Percentiles rank a stretch among this genome's conserved stretches.
phyloP scores from a whole-genome alignment of 2,797 vertebrate genomes.

The Sandelia bainsii region DNA sequence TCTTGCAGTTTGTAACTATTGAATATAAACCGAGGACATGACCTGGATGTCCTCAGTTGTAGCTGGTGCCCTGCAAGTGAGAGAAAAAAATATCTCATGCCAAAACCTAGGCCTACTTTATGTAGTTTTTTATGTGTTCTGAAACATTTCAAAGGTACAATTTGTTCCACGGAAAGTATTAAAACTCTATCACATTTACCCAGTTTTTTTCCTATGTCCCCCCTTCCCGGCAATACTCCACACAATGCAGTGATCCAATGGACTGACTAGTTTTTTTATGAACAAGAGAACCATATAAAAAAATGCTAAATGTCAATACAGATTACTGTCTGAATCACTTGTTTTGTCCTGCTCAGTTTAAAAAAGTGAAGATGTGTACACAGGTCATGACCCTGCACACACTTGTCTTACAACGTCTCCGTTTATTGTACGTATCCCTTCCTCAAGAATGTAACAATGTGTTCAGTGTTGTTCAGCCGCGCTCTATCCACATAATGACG shows the following conservation, averaged over 20 bases:
- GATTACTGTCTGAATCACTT: slow-evolving; percentile 12
- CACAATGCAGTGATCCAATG: too few species aligned
- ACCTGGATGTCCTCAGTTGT: too few species aligned
- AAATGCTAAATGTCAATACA: not conserved
- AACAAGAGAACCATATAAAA: not conserved
- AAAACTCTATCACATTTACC: too few species aligned
- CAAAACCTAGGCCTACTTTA: not conserved
- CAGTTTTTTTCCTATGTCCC: not conserved
- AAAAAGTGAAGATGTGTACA: slow-evolving; percentile 9
- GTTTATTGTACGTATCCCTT: not conserved
- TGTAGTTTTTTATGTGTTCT: not conserved
- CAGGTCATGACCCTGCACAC: not conserved
- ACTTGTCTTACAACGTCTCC: not conserved
- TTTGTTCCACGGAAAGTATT: too few species aligned
- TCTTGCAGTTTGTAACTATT: too few species aligned
- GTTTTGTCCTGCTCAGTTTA: not conserved
- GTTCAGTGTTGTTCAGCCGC: slow-evolving; percentile 7
- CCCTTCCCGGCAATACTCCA: not conserved
- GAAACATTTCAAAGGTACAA: too few species aligned
- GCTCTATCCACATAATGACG: slow-evolving; percentile 33
- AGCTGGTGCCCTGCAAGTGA: not conserved
- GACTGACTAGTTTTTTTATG: not conserved
- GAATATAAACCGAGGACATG: too few species aligned
- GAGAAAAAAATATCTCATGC: not conserved
- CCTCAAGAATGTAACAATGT: slow-evolving; percentile 29